Evolutionary conservation across 2,797 vertebrate species (phyloP), one percentile per base, ranked within the genome.

Genomic region (Aplochiton taeniatus): DNA sequence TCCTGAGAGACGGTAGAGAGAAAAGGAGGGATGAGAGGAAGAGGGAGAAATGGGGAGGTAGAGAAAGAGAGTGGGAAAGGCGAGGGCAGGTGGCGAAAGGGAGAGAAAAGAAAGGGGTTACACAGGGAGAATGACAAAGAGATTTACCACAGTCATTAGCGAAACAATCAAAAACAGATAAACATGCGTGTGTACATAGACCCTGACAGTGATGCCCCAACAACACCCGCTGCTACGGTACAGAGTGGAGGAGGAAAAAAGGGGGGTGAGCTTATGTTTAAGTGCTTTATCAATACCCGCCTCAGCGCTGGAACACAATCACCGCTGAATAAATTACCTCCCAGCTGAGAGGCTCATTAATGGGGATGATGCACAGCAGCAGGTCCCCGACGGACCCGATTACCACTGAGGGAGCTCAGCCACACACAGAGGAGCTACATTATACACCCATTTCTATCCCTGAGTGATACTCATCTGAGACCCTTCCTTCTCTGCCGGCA

Each of bases 221-320:
- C 82, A 31, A 74, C 74, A 87, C 90, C 78, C 50, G n/a, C 69
- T 60, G 41, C 56, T 64, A 60, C 57, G 76, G 90, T 51, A 74
- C 81, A 73, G 87, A 77, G 91, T 88, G 89, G 83, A 76, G 84
- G 69, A 20, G 67, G 76, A 68, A 47, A 9, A 6, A 48, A 43
- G 49, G 65, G 42, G 46, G 20, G 55, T 41, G 72, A 77, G 86
- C 88, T 90, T 88, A 87, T 72, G 84, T 87, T 92, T 91, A 94
- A 93, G 90, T 87, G 89, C 82, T 93, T 95, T 93, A 95, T 93
- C 93, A 94, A 94, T 92, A 94, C 91, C 88, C 73, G 76, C 90
- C 75, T 89, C 76, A 85, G 86, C 89, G 73, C 86, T 31, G 88
- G 14, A 81, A 89, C 53, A 81, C 78, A 80, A 84, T 89, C 84